Percentiles rank a stretch among this genome's conserved stretches.
Conservation (phyloP, 2,888 invertebrate species). For the Lycocerus yunnanus region DNA sequence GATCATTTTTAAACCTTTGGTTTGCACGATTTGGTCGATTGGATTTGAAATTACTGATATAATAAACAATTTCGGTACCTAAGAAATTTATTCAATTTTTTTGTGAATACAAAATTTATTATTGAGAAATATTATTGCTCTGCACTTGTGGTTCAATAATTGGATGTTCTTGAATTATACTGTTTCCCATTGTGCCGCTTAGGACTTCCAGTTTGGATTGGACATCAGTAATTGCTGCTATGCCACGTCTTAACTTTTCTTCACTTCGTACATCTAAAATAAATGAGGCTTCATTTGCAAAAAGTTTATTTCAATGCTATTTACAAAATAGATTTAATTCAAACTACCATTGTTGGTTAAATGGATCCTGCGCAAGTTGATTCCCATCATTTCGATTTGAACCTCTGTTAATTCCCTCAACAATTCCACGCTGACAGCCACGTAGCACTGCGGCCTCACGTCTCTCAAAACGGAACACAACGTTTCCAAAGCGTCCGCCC, state of each 20-base stretch:
- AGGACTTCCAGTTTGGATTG: not conserved
- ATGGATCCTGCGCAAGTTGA: slow-evolving; percentile 63
- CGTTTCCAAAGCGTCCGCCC: slow-evolving; percentile 64
- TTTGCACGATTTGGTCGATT: no score
- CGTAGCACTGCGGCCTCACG: slow-evolving; percentile 61
- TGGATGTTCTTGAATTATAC: no score
- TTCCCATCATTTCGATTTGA: slow-evolving; percentile 65
- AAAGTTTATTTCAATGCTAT: not conserved
- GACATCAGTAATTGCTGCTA: not conserved
- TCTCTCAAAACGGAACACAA: slow-evolving; percentile 62
- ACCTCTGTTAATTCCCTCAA: slow-evolving; percentile 64
- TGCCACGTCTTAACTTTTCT: not conserved
- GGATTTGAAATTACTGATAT: no score
- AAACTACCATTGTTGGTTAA: slow-evolving; percentile 32
- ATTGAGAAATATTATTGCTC: not conserved
- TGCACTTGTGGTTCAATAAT: not conserved
- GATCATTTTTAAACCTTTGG: no score
- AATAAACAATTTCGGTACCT: no score
- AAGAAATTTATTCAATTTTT: not conserved
- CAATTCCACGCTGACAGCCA: slow-evolving; percentile 53
- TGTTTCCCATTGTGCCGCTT: not conserved
- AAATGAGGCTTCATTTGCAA: not conserved
- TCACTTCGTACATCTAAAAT: not conserved
- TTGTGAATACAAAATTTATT: not conserved
- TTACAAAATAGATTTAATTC: not conserved